Percentiles rank a stretch among this genome's conserved stretches.
Evolutionary conservation across 2,797 vertebrate genomes (phyloP).

Genomic region (Hozukius guyotensis): DNA sequence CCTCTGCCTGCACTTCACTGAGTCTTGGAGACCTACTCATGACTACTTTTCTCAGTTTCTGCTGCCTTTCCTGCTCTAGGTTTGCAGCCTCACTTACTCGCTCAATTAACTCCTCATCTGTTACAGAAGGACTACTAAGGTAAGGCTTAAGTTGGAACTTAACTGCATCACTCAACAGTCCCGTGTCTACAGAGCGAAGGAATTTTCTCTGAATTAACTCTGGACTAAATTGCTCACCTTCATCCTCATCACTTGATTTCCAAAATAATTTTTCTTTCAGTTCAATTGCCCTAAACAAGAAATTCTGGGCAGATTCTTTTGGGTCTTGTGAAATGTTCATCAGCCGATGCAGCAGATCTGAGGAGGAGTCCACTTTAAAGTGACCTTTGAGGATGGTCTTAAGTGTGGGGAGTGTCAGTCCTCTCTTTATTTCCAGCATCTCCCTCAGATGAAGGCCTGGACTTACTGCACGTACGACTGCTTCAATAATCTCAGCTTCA

Average conservation of each 20-base stretch:
- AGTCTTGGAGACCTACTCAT: not conserved
- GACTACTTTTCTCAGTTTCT: not conserved
- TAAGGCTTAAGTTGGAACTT: conserved; percentile 1
- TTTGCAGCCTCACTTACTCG: not conserved
- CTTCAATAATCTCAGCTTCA: no score
- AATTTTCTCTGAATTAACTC: not conserved
- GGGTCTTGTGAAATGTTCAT: conserved; percentile 4
- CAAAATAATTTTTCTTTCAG: conserved; percentile 2
- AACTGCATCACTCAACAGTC: not conserved
- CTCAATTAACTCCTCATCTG: conserved; percentile 10
- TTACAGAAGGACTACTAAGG: not conserved
- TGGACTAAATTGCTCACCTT: not conserved
- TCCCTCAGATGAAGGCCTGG: not conserved
- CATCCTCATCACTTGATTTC: not conserved
- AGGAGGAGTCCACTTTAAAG: not conserved
- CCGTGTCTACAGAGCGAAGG: not conserved
- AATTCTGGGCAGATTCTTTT: conserved; percentile 1
- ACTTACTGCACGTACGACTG: no score
- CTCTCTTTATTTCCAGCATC: conserved; percentile 2
- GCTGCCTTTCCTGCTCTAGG: not conserved
- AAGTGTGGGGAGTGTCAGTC: not conserved
- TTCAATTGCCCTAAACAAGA: conserved; percentile 14
- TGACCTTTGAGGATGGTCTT: not conserved
- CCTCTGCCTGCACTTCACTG: not conserved
- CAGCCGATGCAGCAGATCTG: not conserved